Evolutionary conservation across 2,113 vertebrate genomes (phyloP).

Genomic region (Labeo rohita): DNA sequence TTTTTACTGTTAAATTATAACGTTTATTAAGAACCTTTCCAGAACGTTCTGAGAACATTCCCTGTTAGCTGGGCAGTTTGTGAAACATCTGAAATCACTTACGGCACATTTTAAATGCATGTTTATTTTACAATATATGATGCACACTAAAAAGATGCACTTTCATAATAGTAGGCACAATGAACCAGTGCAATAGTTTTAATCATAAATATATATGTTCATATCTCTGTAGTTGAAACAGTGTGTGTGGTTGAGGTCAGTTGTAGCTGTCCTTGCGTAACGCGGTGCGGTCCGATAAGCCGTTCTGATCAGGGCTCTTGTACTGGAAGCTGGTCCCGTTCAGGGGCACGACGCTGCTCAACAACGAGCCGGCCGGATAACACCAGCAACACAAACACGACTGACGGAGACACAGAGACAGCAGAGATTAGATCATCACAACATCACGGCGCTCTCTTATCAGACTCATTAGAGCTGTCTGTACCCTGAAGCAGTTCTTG

Average conservation of each 20-base stretch:
- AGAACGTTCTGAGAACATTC: background rate
- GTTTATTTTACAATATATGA: background rate
- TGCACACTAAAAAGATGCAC: background rate
- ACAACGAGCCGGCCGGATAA: constrained; percentile 39
- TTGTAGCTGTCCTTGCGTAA: constrained; percentile 55
- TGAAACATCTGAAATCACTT: background rate
- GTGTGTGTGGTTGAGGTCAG: constrained; percentile 8
- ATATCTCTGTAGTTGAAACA: background rate
- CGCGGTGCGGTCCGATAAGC: constrained; percentile 34
- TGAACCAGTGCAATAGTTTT: background rate
- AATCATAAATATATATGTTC: background rate
- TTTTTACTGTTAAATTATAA: too few species aligned
- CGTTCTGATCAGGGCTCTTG: constrained; percentile 55
- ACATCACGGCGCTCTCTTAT: background rate
- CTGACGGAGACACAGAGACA: constrained; percentile 22
- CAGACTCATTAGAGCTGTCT: background rate
- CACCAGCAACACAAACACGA: constrained; percentile 58
- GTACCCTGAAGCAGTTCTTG: constrained; percentile 97
- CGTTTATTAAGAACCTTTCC: too few species aligned
- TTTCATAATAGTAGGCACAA: background rate
- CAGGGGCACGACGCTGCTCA: constrained; percentile 33
- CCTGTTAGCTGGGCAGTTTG: background rate
- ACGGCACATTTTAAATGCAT: background rate
- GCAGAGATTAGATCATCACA: background rate
- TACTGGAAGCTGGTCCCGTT: constrained; percentile 46